Evolutionary conservation across 2,888 invertebrate species (phyloP).

Genomic region (Julus scanicus): DNA sequence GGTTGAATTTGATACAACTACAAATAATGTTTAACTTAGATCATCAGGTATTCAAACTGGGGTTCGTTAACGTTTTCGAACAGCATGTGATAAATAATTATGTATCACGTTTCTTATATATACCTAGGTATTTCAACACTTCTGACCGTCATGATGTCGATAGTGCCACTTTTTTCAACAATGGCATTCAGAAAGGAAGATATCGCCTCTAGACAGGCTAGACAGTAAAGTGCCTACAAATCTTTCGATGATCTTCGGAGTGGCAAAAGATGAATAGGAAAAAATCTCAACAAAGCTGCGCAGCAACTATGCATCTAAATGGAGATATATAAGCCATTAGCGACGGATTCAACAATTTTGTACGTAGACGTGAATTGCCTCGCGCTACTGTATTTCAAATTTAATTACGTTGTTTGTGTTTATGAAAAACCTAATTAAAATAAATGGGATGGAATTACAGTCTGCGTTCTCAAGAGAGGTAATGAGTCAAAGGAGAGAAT

Average conservation of each 20-base stretch:
- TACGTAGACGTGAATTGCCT: background rate
- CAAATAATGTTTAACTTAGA: too few species aligned
- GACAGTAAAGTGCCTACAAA: background rate
- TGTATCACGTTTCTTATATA: too few species aligned
- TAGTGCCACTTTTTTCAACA: too few species aligned
- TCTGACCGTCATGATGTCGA: too few species aligned
- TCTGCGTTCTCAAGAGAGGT: conserved; percentile 19
- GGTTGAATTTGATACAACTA: too few species aligned
- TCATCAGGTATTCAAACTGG: too few species aligned
- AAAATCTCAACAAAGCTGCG: background rate
- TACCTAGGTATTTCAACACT: too few species aligned
- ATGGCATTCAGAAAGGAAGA: too few species aligned
- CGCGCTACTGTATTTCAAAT: background rate
- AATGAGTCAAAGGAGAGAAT: background rate
- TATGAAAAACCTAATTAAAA: conserved; percentile 38
- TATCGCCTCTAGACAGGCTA: too few species aligned
- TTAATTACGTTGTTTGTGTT: conserved; percentile 42
- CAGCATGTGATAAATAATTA: too few species aligned
- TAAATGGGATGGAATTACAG: conserved; percentile 16
- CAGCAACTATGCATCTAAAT: background rate
- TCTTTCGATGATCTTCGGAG: background rate
- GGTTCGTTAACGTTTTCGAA: too few species aligned
- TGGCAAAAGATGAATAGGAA: background rate
- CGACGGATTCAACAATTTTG: background rate
- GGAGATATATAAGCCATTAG: background rate